These are phyloP conservation scores for Copsychus sechellarum DNA, from an alignment of 2,113 vertebrate species.

Conservation along the genomic window DNA sequence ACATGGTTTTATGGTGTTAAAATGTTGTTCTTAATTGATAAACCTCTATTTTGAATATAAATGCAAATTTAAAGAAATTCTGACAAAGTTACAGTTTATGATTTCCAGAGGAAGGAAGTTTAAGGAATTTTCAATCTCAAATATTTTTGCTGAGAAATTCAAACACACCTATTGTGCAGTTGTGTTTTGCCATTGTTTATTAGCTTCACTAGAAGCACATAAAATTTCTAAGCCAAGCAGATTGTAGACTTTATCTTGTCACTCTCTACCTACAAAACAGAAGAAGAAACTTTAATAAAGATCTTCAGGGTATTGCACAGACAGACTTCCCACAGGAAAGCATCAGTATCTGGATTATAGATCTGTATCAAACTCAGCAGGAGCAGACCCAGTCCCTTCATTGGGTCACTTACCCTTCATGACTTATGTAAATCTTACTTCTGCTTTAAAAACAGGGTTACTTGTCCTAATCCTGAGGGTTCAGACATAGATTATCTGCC, in stretches of 20 bases:
- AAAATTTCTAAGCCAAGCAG: background rate
- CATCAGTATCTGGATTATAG: background rate
- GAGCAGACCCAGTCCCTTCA: background rate
- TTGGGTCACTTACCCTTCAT: background rate
- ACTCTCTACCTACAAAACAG: background rate
- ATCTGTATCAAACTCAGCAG: background rate
- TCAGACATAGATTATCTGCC: background rate
- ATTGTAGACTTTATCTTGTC: background rate
- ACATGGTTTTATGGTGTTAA: background rate
- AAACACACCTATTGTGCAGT: accelerated
- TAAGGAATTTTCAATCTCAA: background rate
- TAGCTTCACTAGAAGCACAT: background rate
- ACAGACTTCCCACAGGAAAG: background rate
- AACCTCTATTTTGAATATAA: background rate
- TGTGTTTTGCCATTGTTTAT: background rate
- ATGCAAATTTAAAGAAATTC: background rate
- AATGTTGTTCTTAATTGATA: background rate
- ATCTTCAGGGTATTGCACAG: background rate
- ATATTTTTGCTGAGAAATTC: background rate
- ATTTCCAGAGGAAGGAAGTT: background rate
- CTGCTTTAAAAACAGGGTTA: background rate
- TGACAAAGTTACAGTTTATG: accelerated
- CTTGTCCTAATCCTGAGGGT: background rate
- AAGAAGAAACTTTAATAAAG: background rate
- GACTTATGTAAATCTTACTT: background rate